These are phyloP conservation scores for Ecdyonurus torrentis DNA, from an alignment of 2,888 invertebrate species.

Conservation along the genomic window DNA sequence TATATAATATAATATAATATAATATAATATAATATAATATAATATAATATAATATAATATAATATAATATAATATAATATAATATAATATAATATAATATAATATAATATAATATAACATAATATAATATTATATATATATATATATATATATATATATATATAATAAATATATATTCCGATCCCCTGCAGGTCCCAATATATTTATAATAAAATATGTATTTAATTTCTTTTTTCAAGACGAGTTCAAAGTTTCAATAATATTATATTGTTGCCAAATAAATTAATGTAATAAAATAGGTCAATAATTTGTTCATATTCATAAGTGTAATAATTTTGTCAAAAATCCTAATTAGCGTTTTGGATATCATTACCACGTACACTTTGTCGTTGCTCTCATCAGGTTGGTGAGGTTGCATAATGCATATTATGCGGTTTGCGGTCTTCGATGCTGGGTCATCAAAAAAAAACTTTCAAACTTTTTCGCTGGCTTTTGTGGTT, in stretches of 20 bases:
- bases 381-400: no score
- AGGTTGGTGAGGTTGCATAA: background rate
- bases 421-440: background rate
- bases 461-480: no score
- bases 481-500: no score
- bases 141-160: background rate
- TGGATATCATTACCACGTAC: background rate
- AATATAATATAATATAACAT: background rate
- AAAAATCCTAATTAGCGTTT: background rate
- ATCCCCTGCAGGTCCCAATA: no score
- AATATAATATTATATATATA: background rate
- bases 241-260: no score
- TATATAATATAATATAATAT: background rate
- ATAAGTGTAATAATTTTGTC: background rate
- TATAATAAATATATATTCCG: background rate
- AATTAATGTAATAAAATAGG: background rate
- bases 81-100: background rate
- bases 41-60: background rate
- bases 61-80: background rate
- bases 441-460: background rate
- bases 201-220: background rate
- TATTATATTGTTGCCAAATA: background rate
- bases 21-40: background rate
- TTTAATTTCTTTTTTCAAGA: background rate
- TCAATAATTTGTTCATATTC: no score